Percentiles rank a stretch among this genome's conserved stretches.
Conservation (phyloP, 2,113 vertebrate species). For the Syrmaticus mikado region DNA sequence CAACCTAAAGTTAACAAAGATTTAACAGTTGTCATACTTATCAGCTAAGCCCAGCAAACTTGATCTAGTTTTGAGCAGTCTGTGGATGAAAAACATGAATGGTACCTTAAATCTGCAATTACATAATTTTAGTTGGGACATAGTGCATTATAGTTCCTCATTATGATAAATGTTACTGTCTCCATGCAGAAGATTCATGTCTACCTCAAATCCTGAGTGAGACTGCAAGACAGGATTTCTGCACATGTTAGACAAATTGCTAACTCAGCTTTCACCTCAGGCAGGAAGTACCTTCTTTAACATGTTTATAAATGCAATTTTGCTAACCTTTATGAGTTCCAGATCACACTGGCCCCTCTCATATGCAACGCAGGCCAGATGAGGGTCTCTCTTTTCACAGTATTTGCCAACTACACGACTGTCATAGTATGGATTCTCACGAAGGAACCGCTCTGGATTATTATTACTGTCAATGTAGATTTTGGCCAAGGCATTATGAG, state of each 20-base stretch:
- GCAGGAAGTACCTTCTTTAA: not conserved
- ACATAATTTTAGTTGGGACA: not conserved
- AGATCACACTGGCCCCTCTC: conserved; percentile 92
- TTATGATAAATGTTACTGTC: not conserved
- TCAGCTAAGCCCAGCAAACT: not conserved
- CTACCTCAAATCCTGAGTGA: not conserved
- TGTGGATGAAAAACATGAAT: not conserved
- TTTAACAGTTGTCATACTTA: not conserved
- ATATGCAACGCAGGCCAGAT: conserved; percentile 90
- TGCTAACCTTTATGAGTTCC: conserved; percentile 90
- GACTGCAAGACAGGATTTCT: not conserved
- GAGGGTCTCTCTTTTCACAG: conserved; percentile 92
- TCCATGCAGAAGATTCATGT: not conserved
- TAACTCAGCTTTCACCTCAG: not conserved
- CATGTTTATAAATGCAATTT: not conserved
- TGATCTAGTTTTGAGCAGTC: not conserved
- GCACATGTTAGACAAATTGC: not conserved
- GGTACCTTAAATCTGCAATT: not conserved
- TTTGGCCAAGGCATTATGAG: conserved; percentile 92
- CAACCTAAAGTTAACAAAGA: not conserved
- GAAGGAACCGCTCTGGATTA: conserved; percentile 89
- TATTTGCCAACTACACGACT: conserved; percentile 89
- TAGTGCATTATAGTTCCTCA: rapidly evolving
- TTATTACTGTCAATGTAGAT: conserved; percentile 96
- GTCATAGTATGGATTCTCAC: conserved; percentile 90